Evolutionary conservation across 2,888 invertebrate genomes (phyloP), one percentile per base, ranked within the genome.

Genomic region (Unio pictorum): DNA sequence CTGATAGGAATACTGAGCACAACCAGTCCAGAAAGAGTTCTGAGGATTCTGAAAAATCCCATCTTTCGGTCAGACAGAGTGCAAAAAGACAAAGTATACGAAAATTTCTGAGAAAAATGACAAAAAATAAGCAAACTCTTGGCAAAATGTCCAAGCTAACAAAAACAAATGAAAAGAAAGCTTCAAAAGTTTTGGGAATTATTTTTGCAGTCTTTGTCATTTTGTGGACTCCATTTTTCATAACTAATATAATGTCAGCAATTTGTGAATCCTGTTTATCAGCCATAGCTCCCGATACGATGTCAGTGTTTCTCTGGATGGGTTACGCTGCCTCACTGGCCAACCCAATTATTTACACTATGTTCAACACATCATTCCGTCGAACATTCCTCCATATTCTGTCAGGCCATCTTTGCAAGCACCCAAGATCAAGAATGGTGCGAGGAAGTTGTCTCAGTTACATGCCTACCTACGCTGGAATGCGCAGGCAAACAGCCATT

Each of bases 321-420:
- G 90, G 90, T 23, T 90, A 88, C 61, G 73, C 85, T 26, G 87
- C 89, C 3, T 88, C 89, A 0, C 78, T 89, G 66, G 88, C 88
- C 28, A 90, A 90, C 68, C 90, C 90, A 8, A 88, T 90, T 69
- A 89, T 90, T 61, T 89, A 90, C 69, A 90, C 89, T 8, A 89
- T 89, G 88, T 89, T 90, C 73, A 90, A 89, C 74, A 89, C 89
- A 11, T 81, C 87, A 34, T 90, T 90, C 77, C 78, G 89, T 11
- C 69, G 83, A 28, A 85, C 89, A 17, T 89, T 89, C 74, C 81
- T 86, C 61, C 80, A 80, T 55, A 87, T 89, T 28, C 78, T 89
- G 4, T 85, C 79, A 60, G 87, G 83, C 75, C 83, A 84, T 67
- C 75, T 87, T 62, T 78, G 81, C 65, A 76, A 68, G 26, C 69